Evolutionary conservation across 2,113 vertebrate genomes (phyloP), one percentile per base, ranked within the genome.

Genomic region (Meriones unguiculatus): DNA sequence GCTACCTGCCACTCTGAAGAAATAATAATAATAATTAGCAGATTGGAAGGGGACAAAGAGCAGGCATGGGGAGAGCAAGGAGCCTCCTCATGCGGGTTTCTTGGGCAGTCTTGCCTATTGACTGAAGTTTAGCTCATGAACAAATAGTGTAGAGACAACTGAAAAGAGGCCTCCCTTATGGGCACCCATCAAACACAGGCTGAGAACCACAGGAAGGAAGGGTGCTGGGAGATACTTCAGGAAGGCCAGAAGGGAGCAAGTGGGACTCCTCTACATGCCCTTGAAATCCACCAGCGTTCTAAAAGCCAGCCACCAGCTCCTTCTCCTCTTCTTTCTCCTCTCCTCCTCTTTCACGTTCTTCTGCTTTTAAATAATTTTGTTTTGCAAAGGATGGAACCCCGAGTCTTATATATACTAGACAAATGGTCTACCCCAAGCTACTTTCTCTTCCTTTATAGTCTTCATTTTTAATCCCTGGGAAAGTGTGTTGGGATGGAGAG

Each of bases 1-100:
- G 38, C 64, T 86, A 41, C n/a, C 65, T 64, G 81, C 76, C 64
- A 15, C 77, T 86, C 50, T 85, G 15, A 64, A 89, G 95, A 89
- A 91, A 91, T 95, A 94, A 94, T 95, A 93, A 95, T 91, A 35
- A 73, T 75, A 92, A 46, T 81, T 94, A 95, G 87, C 92, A 70
- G 46, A 70, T 24, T 62, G 89, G 73, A 89, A 20, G 3, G 15
- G 54, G 41, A 54, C 65, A 78, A 72, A 92, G 84, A 85, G 76
- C 84, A 93, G 4, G n/a, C 32, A n/a, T 10, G 7, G 78, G 20
- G 5, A 4, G 5, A 2, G 32, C 0, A 25, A 76, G 78, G 81
- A 76, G 38, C 76, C 75, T 25, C 46, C 46, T 46, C 46, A 46
- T 46, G 85, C 78, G 57, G n/a, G 64, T 84, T 97, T 93, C 91